Conservation (phyloP, 2,797 vertebrate species). For the Rousettus madagascariensis region DNA sequence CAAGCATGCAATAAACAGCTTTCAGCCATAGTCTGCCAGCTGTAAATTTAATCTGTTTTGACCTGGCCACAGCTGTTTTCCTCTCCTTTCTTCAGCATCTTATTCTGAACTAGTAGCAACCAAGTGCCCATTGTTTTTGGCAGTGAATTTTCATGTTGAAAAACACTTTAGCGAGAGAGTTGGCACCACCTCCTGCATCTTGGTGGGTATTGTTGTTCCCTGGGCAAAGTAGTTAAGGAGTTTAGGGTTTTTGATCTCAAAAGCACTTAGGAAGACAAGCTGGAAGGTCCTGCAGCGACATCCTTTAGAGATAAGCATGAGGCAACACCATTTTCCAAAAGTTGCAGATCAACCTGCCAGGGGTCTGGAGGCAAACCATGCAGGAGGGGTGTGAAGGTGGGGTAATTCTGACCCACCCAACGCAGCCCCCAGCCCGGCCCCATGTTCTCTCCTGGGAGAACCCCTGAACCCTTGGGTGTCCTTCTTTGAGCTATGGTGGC, state of each 20-base stretch:
- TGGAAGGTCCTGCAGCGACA: not conserved
- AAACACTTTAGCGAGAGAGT: constrained; percentile 73
- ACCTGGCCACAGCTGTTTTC: constrained; percentile 46
- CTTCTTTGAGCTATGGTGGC: not conserved
- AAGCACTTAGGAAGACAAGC: constrained; percentile 61
- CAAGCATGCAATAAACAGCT: not conserved
- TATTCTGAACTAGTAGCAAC: constrained; percentile 55
- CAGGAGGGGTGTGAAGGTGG: not conserved
- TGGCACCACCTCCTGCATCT: constrained; percentile 52
- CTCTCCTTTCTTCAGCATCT: constrained; percentile 12
- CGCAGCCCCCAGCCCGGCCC: rapidly evolving
- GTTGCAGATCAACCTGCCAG: not conserved
- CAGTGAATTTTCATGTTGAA: constrained; percentile 76
- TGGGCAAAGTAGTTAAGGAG: constrained; percentile 70
- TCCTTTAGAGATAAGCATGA: not conserved
- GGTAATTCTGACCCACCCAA: not conserved
- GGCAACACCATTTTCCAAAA: not conserved
- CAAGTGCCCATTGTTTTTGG: constrained; percentile 75
- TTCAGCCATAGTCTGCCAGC: not conserved
- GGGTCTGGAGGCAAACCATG: not conserved
- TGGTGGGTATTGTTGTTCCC: constrained; percentile 63
- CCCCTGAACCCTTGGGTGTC: not conserved
- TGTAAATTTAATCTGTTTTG: not conserved
- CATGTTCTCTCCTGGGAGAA: not conserved
- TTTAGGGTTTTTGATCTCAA: constrained; percentile 78